These are phyloP conservation scores for Girardinus metallicus DNA, from an alignment of 2,797 vertebrate genomes.

Conservation along the genomic window DNA sequence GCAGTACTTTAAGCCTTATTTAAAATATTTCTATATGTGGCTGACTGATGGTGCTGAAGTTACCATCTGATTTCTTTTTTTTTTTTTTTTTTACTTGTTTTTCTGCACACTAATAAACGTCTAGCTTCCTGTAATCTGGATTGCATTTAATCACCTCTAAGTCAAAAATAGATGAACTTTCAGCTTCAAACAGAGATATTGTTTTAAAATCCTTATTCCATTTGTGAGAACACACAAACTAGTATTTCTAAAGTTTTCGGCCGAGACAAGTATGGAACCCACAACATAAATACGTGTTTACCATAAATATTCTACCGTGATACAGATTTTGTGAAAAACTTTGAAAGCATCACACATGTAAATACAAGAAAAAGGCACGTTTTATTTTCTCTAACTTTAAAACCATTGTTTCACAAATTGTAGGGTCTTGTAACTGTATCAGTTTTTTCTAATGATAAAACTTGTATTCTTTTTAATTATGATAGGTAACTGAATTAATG, in stretches of 20 bases:
- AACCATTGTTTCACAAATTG: background rate
- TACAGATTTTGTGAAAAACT: background rate
- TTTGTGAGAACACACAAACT: background rate
- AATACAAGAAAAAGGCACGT: background rate
- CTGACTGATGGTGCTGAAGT: background rate
- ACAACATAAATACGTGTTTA: background rate
- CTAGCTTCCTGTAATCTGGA: background rate
- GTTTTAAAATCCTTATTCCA: background rate
- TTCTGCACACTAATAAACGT: background rate
- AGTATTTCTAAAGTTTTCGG: background rate
- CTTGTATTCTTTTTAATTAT: background rate
- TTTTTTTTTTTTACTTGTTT: background rate
- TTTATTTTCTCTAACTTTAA: background rate
- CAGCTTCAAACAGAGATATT: background rate
- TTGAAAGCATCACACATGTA: background rate
- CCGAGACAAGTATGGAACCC: background rate
- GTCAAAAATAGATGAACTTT: background rate
- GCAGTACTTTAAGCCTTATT: background rate
- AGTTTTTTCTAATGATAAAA: background rate
- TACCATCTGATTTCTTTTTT: background rate
- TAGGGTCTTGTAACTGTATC: background rate
- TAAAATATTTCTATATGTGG: background rate
- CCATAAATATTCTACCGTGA: background rate
- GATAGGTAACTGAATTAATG: background rate
- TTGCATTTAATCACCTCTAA: background rate